Percentiles rank a stretch among this genome's conserved stretches.
Conservation (phyloP, 2,113 vertebrate species). For the Nymphicus hollandicus region DNA sequence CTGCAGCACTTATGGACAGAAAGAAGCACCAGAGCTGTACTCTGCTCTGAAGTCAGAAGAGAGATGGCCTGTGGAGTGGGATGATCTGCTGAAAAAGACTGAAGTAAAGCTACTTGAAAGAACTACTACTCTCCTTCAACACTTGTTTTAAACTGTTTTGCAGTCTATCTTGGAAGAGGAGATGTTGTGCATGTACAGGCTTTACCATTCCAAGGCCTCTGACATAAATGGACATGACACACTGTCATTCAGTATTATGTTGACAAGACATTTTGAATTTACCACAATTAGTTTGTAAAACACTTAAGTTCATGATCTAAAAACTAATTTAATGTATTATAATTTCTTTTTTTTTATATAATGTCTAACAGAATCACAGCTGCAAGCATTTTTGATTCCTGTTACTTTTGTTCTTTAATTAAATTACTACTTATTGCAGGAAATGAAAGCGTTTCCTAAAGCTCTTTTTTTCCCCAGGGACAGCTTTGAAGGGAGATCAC, state of each 20-base stretch:
- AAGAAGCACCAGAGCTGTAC: conserved; percentile 19
- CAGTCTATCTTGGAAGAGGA: conserved; percentile 66
- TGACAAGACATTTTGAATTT: conserved; percentile 80
- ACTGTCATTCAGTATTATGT: conserved; percentile 71
- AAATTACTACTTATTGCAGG: conserved; percentile 80
- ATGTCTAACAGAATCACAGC: conserved; percentile 75
- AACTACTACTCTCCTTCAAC: conserved; percentile 65
- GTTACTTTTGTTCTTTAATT: conserved; percentile 82
- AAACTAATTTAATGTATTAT: conserved; percentile 87
- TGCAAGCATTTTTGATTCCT: conserved; percentile 79
- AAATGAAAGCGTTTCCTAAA: conserved; percentile 52
- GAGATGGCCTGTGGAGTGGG: conserved; percentile 17
- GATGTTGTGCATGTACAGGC: conserved; percentile 83
- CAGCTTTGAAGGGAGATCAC: neutral
- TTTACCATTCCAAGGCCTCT: conserved; percentile 77
- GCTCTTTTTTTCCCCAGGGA: neutral
- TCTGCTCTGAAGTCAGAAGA: conserved; percentile 26
- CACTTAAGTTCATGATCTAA: conserved; percentile 94
- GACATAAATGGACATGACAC: conserved; percentile 50
- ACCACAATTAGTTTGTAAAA: conserved; percentile 88
- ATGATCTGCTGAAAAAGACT: conserved; percentile 41
- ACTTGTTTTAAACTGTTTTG: conserved; percentile 73
- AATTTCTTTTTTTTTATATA: conserved; percentile 78
- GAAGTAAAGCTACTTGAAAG: conserved; percentile 52
- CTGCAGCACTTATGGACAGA: conserved; percentile 23